These are phyloP conservation scores for Serripes groenlandicus DNA, from an alignment of 2,888 invertebrate species.

Conservation along the genomic window DNA sequence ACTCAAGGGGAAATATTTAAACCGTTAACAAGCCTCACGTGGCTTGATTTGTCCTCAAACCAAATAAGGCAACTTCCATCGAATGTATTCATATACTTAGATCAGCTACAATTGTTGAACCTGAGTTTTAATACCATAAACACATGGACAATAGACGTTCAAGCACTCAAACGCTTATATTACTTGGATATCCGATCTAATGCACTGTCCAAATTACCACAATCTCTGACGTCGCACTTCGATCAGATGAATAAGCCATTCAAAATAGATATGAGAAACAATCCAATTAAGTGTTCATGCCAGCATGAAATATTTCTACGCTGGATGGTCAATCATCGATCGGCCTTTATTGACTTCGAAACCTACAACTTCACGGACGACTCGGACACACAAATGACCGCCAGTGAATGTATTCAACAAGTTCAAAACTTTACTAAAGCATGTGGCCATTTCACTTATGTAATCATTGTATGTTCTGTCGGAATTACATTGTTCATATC, in stretches of 20 bases:
- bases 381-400: neutral
- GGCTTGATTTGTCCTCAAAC: constrained; percentile 39
- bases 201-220: constrained; percentile 21
- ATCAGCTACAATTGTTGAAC: constrained; percentile 21
- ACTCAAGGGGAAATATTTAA: constrained; percentile 26
- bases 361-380: constrained; percentile 24
- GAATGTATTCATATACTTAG: neutral
- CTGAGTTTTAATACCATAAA: constrained; percentile 44
- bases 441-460: neutral
- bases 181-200: constrained; percentile 38
- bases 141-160: neutral
- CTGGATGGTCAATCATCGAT: constrained; percentile 34
- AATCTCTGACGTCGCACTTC: constrained; percentile 1
- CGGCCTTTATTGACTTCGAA: constrained; percentile 10
- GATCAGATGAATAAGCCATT: too few relatives aligned
- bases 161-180: constrained; percentile 5
- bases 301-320: constrained; percentile 18
- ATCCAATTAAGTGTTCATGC: constrained; percentile 30
- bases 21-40: constrained; percentile 24
- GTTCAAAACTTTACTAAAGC: constrained; percentile 1
- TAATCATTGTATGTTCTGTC: constrained; percentile 2
- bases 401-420: neutral
- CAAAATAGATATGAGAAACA: constrained; percentile 44
- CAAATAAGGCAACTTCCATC: constrained; percentile 25
- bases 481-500: constrained; percentile 16